These are phyloP conservation scores for Valencia hispanica DNA, from an alignment of 2,797 vertebrate genomes.

Conservation along the genomic window DNA sequence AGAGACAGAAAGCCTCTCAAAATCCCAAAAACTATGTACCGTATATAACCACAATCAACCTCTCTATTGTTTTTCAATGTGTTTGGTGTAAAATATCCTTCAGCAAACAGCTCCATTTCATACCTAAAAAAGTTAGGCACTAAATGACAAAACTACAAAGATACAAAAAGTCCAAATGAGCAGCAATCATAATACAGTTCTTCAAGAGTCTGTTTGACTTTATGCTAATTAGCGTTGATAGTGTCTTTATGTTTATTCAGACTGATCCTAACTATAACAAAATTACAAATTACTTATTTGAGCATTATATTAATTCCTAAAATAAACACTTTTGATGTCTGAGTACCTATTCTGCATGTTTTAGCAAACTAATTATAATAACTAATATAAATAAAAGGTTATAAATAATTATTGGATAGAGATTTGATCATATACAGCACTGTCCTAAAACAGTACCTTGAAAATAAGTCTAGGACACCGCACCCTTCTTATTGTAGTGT, in stretches of 20 bases:
- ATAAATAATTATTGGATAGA: not conserved
- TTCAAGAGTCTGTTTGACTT: not conserved
- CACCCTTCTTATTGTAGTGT: constrained; percentile 18
- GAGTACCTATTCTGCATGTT: not conserved
- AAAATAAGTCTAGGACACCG: constrained; percentile 5
- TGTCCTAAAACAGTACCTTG: constrained; percentile 11
- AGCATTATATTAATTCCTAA: not conserved
- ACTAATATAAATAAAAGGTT: too few relatives aligned
- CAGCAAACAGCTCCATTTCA: not conserved
- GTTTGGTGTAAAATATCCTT: not conserved
- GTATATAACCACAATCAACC: not conserved
- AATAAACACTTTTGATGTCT: not conserved
- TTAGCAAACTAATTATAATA: too few relatives aligned
- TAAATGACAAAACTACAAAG: not conserved
- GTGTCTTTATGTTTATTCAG: not conserved
- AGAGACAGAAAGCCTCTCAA: not conserved
- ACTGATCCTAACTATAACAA: not conserved
- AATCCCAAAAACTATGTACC: not conserved
- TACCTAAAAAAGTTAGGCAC: not conserved
- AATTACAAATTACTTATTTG: not conserved
- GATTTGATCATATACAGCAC: not conserved
- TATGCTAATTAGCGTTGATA: not conserved
- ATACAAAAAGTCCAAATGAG: not conserved
- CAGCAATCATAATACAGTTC: too few relatives aligned
- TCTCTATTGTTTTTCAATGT: not conserved